Percentiles rank a stretch among this genome's conserved stretches.
Evolutionary conservation across 1,140 invertebrate species (phyloP).

Genomic region (Samia ricini): DNA sequence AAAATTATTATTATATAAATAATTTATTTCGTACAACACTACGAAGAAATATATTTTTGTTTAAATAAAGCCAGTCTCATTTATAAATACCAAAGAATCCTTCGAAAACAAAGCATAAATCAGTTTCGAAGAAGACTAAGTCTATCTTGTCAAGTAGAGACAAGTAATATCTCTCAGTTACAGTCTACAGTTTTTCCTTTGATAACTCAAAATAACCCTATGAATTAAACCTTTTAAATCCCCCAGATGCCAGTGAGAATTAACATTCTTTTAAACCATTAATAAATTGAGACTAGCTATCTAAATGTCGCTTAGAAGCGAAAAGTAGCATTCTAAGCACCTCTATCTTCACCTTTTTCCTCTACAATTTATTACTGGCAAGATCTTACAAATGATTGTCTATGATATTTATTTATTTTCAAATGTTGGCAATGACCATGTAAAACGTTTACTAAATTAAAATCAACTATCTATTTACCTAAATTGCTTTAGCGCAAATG

Average conservation of each 20-base stretch:
- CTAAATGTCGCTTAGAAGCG: constrained; percentile 45
- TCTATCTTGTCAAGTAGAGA: background rate
- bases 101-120: background rate
- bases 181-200: background rate
- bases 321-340: constrained; percentile 53
- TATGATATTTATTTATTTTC: too few relatives aligned
- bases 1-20: too few relatives aligned
- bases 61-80: background rate
- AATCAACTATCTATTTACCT: too few relatives aligned
- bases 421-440: too few relatives aligned
- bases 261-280: constrained; percentile 39
- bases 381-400: background rate
- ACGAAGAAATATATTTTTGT: too few relatives aligned
- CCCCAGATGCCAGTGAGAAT: constrained; percentile 26
- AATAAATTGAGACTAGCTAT: constrained; percentile 43
- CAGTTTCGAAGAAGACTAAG: background rate
- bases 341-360: constrained; percentile 22
- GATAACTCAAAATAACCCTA: too few relatives aligned
- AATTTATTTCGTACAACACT: too few relatives aligned
- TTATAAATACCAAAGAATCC: background rate
- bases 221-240: constrained; percentile 25
- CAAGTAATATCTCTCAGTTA: constrained; percentile 4
- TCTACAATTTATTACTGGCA: constrained; percentile 38
- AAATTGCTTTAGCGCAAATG: too few relatives aligned
- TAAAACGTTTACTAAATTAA: too few relatives aligned